Evolutionary conservation across 2,888 invertebrate genomes (phyloP).

Genomic region (Leptopterna dolabrata): DNA sequence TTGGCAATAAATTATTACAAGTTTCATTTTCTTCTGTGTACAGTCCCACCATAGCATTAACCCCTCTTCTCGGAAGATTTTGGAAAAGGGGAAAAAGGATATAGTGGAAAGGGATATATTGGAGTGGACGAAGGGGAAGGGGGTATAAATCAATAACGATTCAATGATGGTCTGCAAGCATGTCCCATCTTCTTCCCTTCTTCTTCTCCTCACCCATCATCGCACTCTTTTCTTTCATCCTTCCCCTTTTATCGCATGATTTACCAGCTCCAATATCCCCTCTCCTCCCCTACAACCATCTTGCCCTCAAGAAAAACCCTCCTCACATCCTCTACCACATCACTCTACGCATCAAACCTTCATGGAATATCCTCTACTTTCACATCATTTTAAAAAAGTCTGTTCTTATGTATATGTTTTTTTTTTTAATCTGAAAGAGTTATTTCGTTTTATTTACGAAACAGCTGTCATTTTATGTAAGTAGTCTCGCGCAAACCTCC

Average conservation of each 20-base stretch:
- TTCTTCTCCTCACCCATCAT: slow-evolving; percentile 2
- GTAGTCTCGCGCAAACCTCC: too few species aligned
- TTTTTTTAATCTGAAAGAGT: background rate
- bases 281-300: slow-evolving; percentile 20
- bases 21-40: slow-evolving; percentile 57
- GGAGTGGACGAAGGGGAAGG: background rate
- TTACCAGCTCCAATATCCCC: slow-evolving; percentile 55
- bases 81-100: background rate
- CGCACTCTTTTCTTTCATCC: slow-evolving; percentile 38
- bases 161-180: slow-evolving; percentile 55
- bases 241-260: slow-evolving; percentile 53
- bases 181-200: slow-evolving; percentile 45
- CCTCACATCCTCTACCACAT: background rate
- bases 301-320: background rate
- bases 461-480: too few species aligned
- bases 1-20: slow-evolving; percentile 57
- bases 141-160: slow-evolving; percentile 56
- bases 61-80: background rate
- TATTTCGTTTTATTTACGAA: background rate
- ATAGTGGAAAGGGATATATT: slow-evolving; percentile 15
- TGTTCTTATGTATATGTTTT: too few species aligned
- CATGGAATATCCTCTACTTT: background rate
- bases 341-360: slow-evolving; percentile 14
- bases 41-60: background rate
- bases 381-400: slow-evolving; percentile 8